Base-by-base conservation (phyloP, 2,797 vertebrate genomes). In the Urophycis tenuis region DNA sequence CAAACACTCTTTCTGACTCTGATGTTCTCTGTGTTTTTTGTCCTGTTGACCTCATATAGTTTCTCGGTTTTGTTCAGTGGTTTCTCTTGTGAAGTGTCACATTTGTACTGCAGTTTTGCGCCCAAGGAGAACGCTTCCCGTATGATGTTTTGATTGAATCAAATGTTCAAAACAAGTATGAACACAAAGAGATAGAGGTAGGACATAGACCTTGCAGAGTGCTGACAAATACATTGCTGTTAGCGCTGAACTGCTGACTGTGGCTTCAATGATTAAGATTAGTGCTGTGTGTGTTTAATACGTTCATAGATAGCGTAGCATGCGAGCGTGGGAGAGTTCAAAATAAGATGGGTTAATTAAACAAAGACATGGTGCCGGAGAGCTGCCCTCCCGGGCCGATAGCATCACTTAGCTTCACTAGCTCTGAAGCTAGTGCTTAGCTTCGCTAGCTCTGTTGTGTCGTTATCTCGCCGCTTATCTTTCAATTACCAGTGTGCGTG, bases 401-500 rank as follows among this genome's bases (percentile, higher is more conserved):
- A 81, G 34, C 17, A n/a, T 5, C 69, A 81, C 81, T 87, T 75
- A 74, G 75, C 81, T 87, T 85, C 30, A 17, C 64, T 22, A 11
- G 64, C 69, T 34, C 74, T 76, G 77, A 64, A 25, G 53, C 53
- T 64, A 64, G 25, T 9, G n/a, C 53, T 64, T 25, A 64, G 64
- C 71, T 34, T 75, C 73, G 77, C 81, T 75, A 83, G 81, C 78
- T 80, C 81, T 60, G 10, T 29, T 0, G 74, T 76, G 60, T 85
- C 77, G 0, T 78, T 83, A 87, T 90, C 85, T 82, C 0, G 0
- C n/a, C 77, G 64, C 79, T 83, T 60, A 89, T 88, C 87, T 85
- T 87, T 87, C 84, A 89, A 87, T 89, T 87, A 89, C 78, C 79
- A 5, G 0, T 71, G 71, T 72, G 77, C 71, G 77, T 30, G 74